These are phyloP conservation scores for Drosophila formosana DNA, from an alignment of 2,888 invertebrate species.

Conservation along the genomic window DNA sequence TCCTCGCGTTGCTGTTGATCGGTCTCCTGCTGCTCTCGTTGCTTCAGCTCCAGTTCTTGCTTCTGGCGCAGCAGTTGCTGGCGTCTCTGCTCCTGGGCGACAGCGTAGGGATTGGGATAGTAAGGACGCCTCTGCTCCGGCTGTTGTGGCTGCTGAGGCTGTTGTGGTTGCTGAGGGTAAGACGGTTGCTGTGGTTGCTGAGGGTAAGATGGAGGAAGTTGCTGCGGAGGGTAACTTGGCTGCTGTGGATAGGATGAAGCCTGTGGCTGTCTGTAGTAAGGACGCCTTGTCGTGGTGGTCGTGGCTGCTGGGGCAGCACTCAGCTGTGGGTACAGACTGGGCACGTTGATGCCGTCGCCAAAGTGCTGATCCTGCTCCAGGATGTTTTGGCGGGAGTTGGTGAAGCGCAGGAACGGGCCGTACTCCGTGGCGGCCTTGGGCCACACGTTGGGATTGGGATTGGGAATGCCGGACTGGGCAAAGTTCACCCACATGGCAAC, in stretches of 20 bases:
- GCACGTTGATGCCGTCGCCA: conserved; percentile 81
- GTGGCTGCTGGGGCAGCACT: conserved; percentile 32
- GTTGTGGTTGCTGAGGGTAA: conserved; percentile 53
- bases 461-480: conserved; percentile 78
- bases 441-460: conserved; percentile 72
- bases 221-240: background rate
- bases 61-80: conserved; percentile 29
- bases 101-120: conserved; percentile 8
- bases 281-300: conserved; percentile 35
- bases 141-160: conserved; percentile 22
- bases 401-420: conserved; percentile 84
- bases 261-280: conserved; percentile 23
- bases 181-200: conserved; percentile 15
- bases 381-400: conserved; percentile 58
- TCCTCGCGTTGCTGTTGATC: conserved; percentile 39
- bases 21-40: conserved; percentile 11
- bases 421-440: conserved; percentile 76
- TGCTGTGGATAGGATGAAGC: conserved; percentile 1
- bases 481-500: conserved; percentile 84
- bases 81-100: conserved; percentile 22
- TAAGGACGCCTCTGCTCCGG: background rate
- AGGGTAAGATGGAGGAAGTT: background rate
- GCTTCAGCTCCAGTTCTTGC: conserved; percentile 26
- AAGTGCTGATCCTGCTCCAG: conserved; percentile 82
- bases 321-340: conserved; percentile 69